Conservation (phyloP, 2,113 vertebrate genomes). For the Tricholaema leucomelas region DNA sequence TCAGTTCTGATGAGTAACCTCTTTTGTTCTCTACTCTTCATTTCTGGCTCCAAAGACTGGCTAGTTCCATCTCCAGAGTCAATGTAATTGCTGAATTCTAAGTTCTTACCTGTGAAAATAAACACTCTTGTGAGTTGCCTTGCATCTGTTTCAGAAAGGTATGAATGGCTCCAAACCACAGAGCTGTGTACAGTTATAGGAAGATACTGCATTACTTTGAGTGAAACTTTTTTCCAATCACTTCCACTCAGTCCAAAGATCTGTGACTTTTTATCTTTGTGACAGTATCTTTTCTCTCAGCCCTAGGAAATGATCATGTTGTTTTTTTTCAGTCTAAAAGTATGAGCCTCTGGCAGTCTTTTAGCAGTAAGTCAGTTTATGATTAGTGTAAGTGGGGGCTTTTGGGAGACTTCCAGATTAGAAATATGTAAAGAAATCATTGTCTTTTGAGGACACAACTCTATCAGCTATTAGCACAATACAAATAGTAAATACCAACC, state of each 20-base stretch:
- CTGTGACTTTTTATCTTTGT: not conserved
- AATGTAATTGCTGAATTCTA: not conserved
- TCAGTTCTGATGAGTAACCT: slow-evolving; percentile 3
- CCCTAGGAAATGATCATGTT: not conserved
- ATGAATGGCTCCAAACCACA: not conserved
- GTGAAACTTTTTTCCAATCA: not conserved
- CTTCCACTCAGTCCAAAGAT: not conserved
- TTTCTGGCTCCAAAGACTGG: not conserved
- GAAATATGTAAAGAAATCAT: not conserved
- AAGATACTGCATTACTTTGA: not conserved
- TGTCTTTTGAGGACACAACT: not conserved
- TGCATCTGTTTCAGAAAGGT: slow-evolving; percentile 4
- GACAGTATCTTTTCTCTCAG: not conserved
- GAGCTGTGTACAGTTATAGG: not conserved
- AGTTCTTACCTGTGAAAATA: not conserved
- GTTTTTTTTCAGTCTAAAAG: not conserved
- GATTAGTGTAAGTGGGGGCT: not conserved
- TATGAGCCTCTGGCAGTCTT: not conserved
- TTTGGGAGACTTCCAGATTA: not conserved
- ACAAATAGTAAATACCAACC: not conserved
- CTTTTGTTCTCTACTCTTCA: not conserved
- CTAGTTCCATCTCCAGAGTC: not conserved
- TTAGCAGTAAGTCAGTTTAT: not conserved
- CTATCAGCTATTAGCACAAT: not conserved
- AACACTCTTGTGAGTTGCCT: not conserved